These are phyloP conservation scores for Telmatochromis brachygnathus DNA, from an alignment of 2,113 vertebrate genomes.

Conservation along the genomic window DNA sequence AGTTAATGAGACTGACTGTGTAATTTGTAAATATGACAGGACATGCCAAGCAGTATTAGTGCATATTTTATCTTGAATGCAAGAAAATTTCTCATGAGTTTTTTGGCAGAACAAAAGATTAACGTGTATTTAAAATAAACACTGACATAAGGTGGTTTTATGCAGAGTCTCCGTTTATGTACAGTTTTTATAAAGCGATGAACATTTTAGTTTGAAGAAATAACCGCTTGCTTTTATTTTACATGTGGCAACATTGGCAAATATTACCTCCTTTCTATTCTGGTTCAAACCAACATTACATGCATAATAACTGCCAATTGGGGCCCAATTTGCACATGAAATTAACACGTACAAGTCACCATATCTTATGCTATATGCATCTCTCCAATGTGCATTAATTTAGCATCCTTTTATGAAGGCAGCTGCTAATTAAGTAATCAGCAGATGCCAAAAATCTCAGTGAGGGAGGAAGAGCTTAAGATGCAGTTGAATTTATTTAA, in stretches of 20 bases:
- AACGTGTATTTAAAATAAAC: neutral
- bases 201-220: neutral
- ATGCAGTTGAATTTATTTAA: neutral
- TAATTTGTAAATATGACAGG: neutral
- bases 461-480: neutral
- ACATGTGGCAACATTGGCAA: neutral
- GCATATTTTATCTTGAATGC: neutral
- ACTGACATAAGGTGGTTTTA: neutral
- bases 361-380: neutral
- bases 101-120: neutral
- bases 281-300: neutral
- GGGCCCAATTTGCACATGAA: neutral
- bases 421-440: constrained; percentile 1
- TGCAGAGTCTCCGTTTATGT: neutral
- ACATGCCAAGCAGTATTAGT: neutral
- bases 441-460: neutral
- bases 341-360: neutral
- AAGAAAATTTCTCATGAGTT: neutral
- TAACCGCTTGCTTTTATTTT: neutral
- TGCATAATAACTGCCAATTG: neutral
- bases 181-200: neutral
- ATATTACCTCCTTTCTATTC: neutral
- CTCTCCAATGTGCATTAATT: neutral
- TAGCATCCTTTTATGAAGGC: neutral
- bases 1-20: neutral